Conservation (phyloP, 2,797 vertebrate species). For the Sibirionetta formosa region DNA sequence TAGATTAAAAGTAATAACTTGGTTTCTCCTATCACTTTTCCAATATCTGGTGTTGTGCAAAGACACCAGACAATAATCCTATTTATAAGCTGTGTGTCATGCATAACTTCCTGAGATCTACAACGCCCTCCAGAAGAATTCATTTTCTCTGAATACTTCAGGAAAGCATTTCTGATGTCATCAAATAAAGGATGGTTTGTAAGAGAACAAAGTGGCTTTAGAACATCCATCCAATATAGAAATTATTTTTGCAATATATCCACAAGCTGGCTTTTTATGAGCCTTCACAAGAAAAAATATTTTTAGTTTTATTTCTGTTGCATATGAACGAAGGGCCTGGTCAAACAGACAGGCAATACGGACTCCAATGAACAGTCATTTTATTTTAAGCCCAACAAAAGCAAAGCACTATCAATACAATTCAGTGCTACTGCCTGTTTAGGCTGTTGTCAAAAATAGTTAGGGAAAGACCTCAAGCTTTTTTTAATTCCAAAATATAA, state of each 20-base stretch:
- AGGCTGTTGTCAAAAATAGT: background rate
- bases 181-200: background rate
- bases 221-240: background rate
- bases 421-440: background rate
- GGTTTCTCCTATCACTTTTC: slow-evolving; percentile 35
- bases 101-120: background rate
- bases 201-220: background rate
- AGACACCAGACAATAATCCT: background rate
- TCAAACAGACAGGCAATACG: background rate
- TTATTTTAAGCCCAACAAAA: slow-evolving; percentile 3
- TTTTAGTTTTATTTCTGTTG: background rate
- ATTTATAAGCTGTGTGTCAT: background rate
- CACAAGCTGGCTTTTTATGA: slow-evolving; percentile 20
- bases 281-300: background rate
- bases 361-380: background rate
- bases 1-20: slow-evolving; percentile 5
- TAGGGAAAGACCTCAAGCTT: background rate
- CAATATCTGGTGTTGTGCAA: background rate
- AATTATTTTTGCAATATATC: background rate
- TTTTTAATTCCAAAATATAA: background rate
- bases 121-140: background rate
- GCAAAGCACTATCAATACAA: background rate
- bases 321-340: background rate
- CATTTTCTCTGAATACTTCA: background rate
- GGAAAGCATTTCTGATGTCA: background rate